A percentile compares a stretch with the other conserved stretches of the same genome.
Conservation (phyloP, 2,113 vertebrate species). For the Lophura nycthemera region DNA sequence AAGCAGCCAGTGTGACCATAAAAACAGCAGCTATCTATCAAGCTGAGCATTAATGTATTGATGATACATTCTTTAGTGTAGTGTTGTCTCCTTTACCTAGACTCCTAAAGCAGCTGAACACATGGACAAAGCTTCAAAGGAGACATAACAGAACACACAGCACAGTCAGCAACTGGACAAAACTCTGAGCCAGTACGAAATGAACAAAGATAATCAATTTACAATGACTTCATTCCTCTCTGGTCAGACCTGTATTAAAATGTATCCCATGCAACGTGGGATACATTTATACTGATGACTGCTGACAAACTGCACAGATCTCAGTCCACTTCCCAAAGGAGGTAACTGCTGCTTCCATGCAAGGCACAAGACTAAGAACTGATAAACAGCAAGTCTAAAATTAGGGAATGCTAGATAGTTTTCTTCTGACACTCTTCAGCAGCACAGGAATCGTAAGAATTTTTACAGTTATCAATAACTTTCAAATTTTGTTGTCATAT, state of each 20-base stretch:
- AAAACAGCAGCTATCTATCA: neutral
- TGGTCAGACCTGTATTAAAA: neutral
- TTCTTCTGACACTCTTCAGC: neutral
- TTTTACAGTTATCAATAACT: neutral
- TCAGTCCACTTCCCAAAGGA: neutral
- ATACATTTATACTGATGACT: neutral
- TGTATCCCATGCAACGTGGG: neutral
- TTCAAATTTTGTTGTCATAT: neutral
- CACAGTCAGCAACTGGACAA: neutral
- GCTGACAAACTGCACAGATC: neutral
- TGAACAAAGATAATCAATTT: neutral
- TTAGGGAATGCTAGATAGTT: neutral
- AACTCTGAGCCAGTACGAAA: neutral
- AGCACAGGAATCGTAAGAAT: neutral
- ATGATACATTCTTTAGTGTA: neutral
- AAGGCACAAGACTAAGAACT: neutral
- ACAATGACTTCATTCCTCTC: neutral
- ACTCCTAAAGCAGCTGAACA: neutral
- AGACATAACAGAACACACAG: neutral
- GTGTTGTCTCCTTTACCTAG: neutral
- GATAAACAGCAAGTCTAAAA: neutral
- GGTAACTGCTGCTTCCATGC: neutral
- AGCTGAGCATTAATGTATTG: neutral
- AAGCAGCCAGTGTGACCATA: neutral
- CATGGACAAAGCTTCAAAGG: neutral